Conservation (phyloP, 2,888 invertebrate species). For the Cephus runcator region DNA sequence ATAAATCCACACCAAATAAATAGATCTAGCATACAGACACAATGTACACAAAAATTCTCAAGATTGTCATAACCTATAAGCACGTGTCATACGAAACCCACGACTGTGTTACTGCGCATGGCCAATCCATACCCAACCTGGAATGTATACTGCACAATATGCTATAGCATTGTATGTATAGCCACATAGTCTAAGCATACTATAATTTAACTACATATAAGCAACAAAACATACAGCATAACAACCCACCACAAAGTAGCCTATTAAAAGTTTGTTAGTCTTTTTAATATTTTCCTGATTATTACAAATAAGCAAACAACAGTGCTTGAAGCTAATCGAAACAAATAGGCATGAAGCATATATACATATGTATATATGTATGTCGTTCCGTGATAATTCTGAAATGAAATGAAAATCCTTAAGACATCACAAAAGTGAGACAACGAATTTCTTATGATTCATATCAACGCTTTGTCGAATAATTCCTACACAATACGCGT, state of each 20-base stretch:
- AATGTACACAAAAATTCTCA: neutral
- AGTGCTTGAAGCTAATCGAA: neutral
- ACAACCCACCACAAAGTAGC: neutral
- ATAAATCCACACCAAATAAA: neutral
- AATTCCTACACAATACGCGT: neutral
- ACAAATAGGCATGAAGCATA: neutral
- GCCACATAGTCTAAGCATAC: neutral
- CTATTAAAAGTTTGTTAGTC: neutral
- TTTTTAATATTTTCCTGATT: neutral
- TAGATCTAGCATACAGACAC: neutral
- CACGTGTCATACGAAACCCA: conserved; percentile 18
- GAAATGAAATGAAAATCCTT: neutral
- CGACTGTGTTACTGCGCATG: conserved; percentile 20
- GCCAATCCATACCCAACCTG: conserved; percentile 6
- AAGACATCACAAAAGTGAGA: neutral
- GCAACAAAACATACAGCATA: neutral
- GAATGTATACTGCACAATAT: neutral
- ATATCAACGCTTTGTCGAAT: neutral
- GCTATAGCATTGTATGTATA: neutral
- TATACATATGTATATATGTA: too few relatives aligned
- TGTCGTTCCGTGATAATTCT: neutral
- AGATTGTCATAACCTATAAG: conserved; percentile 23
- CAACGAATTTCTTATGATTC: neutral
- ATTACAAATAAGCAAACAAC: neutral
- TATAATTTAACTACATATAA: neutral